Percentiles rank a stretch among this genome's conserved stretches.
Conservation (phyloP, 2,113 vertebrate species). For the Cacatua alba region DNA sequence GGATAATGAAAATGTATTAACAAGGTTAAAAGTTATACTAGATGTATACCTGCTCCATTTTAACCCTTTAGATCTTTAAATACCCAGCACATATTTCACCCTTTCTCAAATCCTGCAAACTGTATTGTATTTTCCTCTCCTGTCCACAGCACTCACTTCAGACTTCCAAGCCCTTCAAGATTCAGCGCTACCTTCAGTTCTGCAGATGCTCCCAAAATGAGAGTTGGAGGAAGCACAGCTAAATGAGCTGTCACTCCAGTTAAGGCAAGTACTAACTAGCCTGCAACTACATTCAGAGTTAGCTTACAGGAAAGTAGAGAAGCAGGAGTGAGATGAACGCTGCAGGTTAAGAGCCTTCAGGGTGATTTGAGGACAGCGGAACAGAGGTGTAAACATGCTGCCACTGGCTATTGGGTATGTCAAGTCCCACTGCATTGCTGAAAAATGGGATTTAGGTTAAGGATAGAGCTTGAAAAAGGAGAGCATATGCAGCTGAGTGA, state of each 20-base stretch:
- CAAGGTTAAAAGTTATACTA: not conserved
- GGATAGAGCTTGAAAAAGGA: not conserved
- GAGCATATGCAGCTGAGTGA: not conserved
- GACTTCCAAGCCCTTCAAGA: rapidly evolving
- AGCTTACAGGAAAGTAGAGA: not conserved
- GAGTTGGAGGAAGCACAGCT: not conserved
- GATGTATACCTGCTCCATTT: not conserved
- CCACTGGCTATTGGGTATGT: not conserved
- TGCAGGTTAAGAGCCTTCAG: not conserved
- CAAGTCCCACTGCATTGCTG: not conserved
- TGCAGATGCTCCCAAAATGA: not conserved
- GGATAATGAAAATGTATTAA: not conserved
- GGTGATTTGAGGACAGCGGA: not conserved
- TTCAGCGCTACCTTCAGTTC: not conserved
- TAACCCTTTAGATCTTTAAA: not conserved
- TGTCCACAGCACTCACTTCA: not conserved
- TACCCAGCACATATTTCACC: not conserved
- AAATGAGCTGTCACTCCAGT: not conserved
- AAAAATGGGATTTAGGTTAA: not conserved
- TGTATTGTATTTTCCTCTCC: not conserved
- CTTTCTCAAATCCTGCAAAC: not conserved
- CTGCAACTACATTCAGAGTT: not conserved
- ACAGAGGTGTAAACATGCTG: not conserved
- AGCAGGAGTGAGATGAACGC: not conserved
- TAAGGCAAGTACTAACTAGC: not conserved